Percentiles rank a stretch among this genome's conserved stretches.
phyloP scores from a whole-genome alignment of 2,888 invertebrate genomes.

The Dryobotodes eremita region DNA sequence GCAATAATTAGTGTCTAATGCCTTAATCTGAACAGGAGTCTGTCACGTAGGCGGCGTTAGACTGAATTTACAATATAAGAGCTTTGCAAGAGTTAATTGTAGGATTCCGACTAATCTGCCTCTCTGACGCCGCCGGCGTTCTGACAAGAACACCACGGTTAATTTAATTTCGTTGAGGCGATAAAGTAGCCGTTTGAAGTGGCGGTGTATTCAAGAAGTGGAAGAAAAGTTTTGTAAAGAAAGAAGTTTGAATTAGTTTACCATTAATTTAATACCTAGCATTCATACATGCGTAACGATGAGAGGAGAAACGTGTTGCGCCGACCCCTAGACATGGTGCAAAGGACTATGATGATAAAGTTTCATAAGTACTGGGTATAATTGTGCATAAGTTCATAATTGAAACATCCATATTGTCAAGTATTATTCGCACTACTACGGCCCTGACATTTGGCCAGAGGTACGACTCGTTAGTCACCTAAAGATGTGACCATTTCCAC shows the following conservation, averaged over 20 bases:
- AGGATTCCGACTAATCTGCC: constrained; percentile 70
- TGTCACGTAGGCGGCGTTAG: constrained; percentile 67
- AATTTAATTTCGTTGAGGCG: constrained; percentile 70
- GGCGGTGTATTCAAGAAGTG: constrained; percentile 13
- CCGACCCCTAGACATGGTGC: neutral
- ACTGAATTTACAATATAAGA: constrained; percentile 69
- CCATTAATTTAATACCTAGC: neutral
- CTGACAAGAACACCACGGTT: constrained; percentile 53
- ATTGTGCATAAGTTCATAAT: neutral
- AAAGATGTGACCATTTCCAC: neutral
- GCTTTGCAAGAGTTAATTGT: constrained; percentile 73
- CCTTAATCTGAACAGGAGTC: constrained; percentile 63
- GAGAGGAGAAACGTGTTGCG: too few relatives aligned
- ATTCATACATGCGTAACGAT: neutral
- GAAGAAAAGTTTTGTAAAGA: neutral
- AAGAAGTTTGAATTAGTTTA: neutral
- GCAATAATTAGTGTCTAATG: constrained; percentile 59
- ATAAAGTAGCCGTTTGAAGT: constrained; percentile 49
- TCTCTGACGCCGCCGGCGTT: constrained; percentile 39
- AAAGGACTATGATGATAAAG: neutral
- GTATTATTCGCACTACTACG: neutral
- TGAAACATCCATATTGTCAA: neutral
- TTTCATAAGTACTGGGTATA: neutral
- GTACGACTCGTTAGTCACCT: neutral
- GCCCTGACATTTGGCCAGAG: neutral